Evolutionary conservation across 2,113 vertebrate species (phyloP), one percentile per base, ranked within the genome.

Genomic region (Dipodomys merriami): DNA sequence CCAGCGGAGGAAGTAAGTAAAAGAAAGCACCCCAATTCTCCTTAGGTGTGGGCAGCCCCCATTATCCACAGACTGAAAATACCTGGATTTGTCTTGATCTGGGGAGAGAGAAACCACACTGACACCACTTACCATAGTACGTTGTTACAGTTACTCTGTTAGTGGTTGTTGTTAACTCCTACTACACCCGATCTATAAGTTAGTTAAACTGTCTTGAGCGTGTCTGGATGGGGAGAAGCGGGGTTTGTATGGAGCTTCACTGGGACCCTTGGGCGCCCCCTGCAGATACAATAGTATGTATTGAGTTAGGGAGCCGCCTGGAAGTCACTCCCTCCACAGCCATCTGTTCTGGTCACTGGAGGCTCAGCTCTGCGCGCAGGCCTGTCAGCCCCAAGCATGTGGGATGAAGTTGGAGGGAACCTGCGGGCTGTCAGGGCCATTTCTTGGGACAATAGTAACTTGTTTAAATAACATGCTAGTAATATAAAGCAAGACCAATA

Each of bases 1-100:
- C 5, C 23, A 62, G 10, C 6, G 0, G 71, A 67, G 1, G 68
- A 96, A 74, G 96, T 93, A 89, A 95, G 96, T 64, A 95, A 97
- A 96, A 97, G 97, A 30, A 64, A 57, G 27, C 23, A 3, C 60
- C 15, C 1, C 53, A 57, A 5, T 13, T 57, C 53, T 13, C 53
- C 53, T 57, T 57, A 13, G 15, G 3, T 57, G 53, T 13, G 13
- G 53, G 53, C 1, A 2, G 7, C 16, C 62, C 15, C 27, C 68
- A 30, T 3, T 6, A 1, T 25, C 69, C 25, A 39, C 5, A 27
- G 74, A 30, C 67, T 35, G 22, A 64, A 69, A 64, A n/a, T 68
- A 44, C 3, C 29, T 27, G 20, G 23, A 18, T 62, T 39, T 6
- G 20, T 20, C 64, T 68, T 19, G 90, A 83, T 16, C 77, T 29